Percentiles rank a stretch among this genome's conserved stretches.
These are phyloP conservation scores for Psophia crepitans DNA, from an alignment of 2,113 vertebrate genomes.

Conservation along the genomic window DNA sequence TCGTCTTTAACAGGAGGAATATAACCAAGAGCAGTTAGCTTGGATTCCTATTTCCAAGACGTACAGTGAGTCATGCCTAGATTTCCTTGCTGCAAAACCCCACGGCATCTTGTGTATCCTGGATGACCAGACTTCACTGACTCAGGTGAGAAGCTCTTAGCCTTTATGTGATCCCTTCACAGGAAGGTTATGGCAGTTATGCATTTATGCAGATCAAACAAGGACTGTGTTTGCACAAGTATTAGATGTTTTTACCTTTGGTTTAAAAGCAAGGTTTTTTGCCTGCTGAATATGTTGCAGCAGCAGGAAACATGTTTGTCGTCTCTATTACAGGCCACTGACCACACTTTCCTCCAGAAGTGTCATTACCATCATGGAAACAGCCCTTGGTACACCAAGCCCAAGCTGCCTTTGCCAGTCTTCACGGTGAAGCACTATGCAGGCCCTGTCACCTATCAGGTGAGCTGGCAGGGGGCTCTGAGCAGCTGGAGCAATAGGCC, in stretches of 20 bases:
- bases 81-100: slow-evolving; percentile 81
- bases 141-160: slow-evolving; percentile 77
- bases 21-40: slow-evolving; percentile 78
- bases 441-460: slow-evolving; percentile 92
- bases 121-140: slow-evolving; percentile 86
- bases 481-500: neutral
- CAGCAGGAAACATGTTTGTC: neutral
- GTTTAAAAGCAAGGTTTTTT: neutral
- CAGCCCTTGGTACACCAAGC: slow-evolving; percentile 83
- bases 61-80: slow-evolving; percentile 76
- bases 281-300: neutral
- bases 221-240: neutral
- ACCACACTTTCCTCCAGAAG: slow-evolving; percentile 95
- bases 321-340: slow-evolving; percentile 80
- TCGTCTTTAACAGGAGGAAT: slow-evolving; percentile 80
- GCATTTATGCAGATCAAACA: neutral
- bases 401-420: slow-evolving; percentile 87
- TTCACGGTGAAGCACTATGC: slow-evolving; percentile 90
- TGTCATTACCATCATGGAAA: slow-evolving; percentile 90
- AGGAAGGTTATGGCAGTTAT: neutral
- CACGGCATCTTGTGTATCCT: slow-evolving; percentile 86
- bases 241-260: neutral
- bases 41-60: slow-evolving; percentile 79
- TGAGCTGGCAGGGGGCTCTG: slow-evolving; percentile 1
- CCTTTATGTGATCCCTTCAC: neutral